phyloP scores from a whole-genome alignment of 2,113 vertebrate species.

The Dermatemys mawii region DNA sequence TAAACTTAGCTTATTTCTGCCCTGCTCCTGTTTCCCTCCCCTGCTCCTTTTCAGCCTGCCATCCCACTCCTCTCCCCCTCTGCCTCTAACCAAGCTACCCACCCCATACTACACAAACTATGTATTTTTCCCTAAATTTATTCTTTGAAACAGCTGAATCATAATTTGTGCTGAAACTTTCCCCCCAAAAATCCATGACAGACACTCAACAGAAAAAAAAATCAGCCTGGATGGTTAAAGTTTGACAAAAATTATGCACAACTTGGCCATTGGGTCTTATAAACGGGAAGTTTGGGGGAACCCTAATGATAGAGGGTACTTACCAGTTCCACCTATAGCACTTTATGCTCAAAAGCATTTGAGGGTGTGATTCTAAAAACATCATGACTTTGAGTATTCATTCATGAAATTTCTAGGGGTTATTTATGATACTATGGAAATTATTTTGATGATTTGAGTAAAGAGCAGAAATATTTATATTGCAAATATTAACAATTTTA shows the following conservation, averaged over 20 bases:
- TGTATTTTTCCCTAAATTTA: not conserved
- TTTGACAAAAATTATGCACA: not conserved
- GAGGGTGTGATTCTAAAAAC: not conserved
- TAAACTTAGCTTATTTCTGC: not conserved
- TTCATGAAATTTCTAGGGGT: not conserved
- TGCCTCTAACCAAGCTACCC: not conserved
- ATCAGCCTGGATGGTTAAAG: not conserved
- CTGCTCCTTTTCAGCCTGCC: not conserved
- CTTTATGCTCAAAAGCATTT: not conserved
- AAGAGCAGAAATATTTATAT: not conserved
- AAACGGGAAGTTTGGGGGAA: not conserved
- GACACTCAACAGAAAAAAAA: not conserved
- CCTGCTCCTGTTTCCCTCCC: not conserved
- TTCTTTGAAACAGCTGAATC: not conserved
- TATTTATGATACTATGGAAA: not conserved
- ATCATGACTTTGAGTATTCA: not conserved
- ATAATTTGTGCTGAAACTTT: not conserved
- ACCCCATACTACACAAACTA: no score
- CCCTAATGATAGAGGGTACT: not conserved
- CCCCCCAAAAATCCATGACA: no score
- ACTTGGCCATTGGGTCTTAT: not conserved
- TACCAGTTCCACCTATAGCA: not conserved
- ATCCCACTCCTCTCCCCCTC: not conserved
- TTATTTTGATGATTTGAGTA: not conserved
- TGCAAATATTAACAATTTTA: not conserved